Base-by-base conservation (phyloP, 2,797 vertebrate species). In the Sebastes reedi region DNA sequence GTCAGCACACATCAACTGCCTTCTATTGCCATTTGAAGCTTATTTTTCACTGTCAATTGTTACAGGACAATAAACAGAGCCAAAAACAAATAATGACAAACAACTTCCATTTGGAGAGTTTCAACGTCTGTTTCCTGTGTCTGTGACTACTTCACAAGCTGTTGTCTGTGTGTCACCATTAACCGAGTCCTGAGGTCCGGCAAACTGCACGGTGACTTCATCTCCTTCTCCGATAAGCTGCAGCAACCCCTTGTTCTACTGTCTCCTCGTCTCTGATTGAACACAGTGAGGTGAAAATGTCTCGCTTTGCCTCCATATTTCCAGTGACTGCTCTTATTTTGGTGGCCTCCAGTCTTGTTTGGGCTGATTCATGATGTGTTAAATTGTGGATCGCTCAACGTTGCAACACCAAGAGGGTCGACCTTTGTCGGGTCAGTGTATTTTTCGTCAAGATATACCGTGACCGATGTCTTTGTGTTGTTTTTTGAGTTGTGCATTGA, bases 351-450 rank as follows among this genome's bases (percentile, higher is more conserved):
- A 62, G 29, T 50, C 24, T 67, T 75, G 36, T 70, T 74, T 14
- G 46, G 20, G 13, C 22, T 77, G 75, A 77, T 79, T 69, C 34
- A 75, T 62, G 24, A 18, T 13, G 29, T 70, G 70, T 79, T 80
- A 50, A 80, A 70, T 30, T 71, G 60, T 78, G 56, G 55, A 52
- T 87, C 20, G 9, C 14, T 46, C 42, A 54, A 14, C 14, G 66
- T 10, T 67, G 67, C 77, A 55, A 29, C 65, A 77, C 36, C 14
- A 11, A 46, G 14, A 32, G 24, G 46, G 6, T 54, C 9, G 29
- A 4, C 34, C 55, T 69, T 74, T 70, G 8, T 46, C 2, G 18
- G 1, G n/a, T 68, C 18, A 13, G 10, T 30, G 7, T 52, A 24
- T 54, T 68, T 72, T 52, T 65, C 5, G 58, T 69, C 18, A 34